These are phyloP conservation scores for Junonia oenone DNA, from an alignment of 2,888 invertebrate genomes.

Conservation along the genomic window DNA sequence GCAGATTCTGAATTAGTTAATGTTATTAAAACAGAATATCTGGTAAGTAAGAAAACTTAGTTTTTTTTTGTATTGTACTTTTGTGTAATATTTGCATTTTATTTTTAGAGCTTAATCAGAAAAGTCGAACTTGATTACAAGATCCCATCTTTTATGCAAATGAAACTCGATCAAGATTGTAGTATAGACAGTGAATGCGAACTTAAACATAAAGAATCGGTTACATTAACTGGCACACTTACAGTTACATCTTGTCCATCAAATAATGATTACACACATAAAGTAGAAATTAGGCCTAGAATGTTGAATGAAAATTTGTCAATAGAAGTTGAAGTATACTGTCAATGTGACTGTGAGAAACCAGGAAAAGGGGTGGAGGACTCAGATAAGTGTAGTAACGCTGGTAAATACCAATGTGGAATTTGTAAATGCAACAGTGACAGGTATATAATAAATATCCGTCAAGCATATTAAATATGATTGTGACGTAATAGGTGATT, in stretches of 20 bases:
- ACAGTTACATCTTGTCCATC: conserved; percentile 40
- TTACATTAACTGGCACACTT: conserved; percentile 41
- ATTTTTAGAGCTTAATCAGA: conserved; percentile 40
- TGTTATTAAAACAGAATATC: conserved; percentile 84
- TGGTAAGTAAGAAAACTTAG: conserved; percentile 58
- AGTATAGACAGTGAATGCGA: conserved; percentile 36
- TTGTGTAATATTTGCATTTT: not conserved
- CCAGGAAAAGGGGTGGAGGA: conserved; percentile 42
- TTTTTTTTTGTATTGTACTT: not conserved
- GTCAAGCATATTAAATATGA: not conserved
- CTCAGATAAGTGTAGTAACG: conserved; percentile 53
- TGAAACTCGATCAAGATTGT: conserved; percentile 44
- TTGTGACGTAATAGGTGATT: not conserved
- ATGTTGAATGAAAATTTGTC: conserved; percentile 83
- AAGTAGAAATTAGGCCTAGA: conserved; percentile 63
- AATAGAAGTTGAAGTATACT: conserved; percentile 84
- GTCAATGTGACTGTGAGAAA: conserved; percentile 87
- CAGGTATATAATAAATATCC: conserved; percentile 45
- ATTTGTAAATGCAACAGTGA: conserved; percentile 78
- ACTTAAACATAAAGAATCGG: conserved; percentile 32
- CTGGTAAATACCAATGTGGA: conserved; percentile 81
- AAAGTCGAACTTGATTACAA: conserved; percentile 33
- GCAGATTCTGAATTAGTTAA: conserved; percentile 80
- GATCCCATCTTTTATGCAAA: conserved; percentile 36
- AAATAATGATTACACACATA: conserved; percentile 14